Evolutionary conservation across 2,888 invertebrate species (phyloP), one percentile per base, ranked within the genome.

Genomic region (Geophilus truncorum): DNA sequence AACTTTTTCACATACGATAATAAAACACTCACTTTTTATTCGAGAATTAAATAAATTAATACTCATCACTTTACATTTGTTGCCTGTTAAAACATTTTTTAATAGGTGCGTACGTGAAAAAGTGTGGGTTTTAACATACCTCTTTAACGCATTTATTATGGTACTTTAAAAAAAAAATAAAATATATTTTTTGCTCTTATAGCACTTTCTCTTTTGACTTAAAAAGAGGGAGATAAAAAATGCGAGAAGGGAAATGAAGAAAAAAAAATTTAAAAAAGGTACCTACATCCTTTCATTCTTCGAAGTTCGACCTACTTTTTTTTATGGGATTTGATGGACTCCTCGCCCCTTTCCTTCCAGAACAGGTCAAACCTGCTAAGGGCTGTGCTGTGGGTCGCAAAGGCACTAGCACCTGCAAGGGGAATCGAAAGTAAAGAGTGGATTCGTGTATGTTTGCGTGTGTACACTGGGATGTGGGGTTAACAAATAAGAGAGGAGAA

Each of bases 341-440:
- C 70, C 70, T 70, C 70, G 70, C 70, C 70, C 70, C 70, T 70
- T 70, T 70, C 70, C 70, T 70, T 70, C 70, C 70, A 70, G 70
- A 70, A 70, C 70, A 70, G 70, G 70, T 70, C 70, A 70, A 70
- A 70, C 70, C 70, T 70, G 70, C 70, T 70, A 28, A 70, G 28
- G 70, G 28, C 70, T 70, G 70, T 70, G 70, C 70, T 70, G 12
- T 70, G 70, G 70, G 70, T 70, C 70, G 70, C 70, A 70, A 70
- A 70, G 70, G 70, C 70, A 70, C 28, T 28, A 70, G 70, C 70
- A 70, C 70, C 70, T 70, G 70, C 70, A 70, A 70, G 70, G 70
- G 28, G 70, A 70, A 70, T 70, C 70, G 70, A 70, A 70, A 70
- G 70, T 70, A 70, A 70, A 70, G 70, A 70, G 70, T 70, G 12